Conservation (phyloP, 2,888 invertebrate species). For the Trimorus sp. region DNA sequence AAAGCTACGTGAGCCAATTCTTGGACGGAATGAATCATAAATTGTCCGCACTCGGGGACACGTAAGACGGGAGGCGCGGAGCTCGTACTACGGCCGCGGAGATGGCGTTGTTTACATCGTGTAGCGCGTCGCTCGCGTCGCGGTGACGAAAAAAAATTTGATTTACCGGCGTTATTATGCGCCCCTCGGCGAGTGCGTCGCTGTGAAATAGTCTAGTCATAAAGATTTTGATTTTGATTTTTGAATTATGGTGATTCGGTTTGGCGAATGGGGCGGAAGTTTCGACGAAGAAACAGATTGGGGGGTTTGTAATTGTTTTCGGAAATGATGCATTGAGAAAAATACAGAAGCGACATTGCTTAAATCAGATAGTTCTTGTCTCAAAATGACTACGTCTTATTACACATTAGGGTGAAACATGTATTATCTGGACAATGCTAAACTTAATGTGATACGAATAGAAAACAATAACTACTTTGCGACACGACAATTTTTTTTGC, state of each 20-base stretch:
- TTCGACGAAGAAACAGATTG: no score
- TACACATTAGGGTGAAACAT: no score
- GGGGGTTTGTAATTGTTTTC: no score
- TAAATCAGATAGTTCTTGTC: no score
- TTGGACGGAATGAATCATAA: slow-evolving; percentile 61
- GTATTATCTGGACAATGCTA: no score
- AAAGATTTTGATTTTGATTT: slow-evolving; percentile 4
- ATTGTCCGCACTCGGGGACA: slow-evolving; percentile 25
- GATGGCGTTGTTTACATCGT: slow-evolving; percentile 53
- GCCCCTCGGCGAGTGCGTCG: slow-evolving; percentile 22
- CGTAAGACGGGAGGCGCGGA: slow-evolving; percentile 52
- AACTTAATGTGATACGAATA: no score
- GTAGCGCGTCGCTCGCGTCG: slow-evolving; percentile 23
- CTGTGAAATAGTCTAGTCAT: slow-evolving; percentile 35
- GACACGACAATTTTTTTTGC: no score
- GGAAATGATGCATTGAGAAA: no score
- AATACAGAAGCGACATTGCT: no score
- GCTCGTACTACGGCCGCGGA: slow-evolving; percentile 43
- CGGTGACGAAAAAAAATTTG: slow-evolving; percentile 27
- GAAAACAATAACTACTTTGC: no score
- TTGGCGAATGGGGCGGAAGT: no score
- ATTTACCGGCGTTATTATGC: slow-evolving; percentile 54
- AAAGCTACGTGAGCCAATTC: slow-evolving; percentile 62
- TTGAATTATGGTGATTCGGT: neutral
- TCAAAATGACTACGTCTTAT: no score